Evolutionary conservation across 2,797 vertebrate species (phyloP).

Genomic region (Mormyrops attenuatus): DNA sequence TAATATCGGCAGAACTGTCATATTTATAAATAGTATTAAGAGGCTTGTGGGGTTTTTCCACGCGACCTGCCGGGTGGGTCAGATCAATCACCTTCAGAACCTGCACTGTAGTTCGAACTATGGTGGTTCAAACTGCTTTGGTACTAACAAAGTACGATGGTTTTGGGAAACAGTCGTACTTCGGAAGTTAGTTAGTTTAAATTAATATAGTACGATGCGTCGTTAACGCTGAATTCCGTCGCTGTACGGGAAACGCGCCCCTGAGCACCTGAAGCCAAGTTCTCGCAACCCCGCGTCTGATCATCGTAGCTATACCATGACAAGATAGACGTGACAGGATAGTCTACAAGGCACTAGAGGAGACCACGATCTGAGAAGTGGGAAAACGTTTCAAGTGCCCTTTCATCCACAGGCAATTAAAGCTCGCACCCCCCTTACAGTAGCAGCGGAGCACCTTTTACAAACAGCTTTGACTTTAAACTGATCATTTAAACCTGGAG

Average conservation of each 20-base stretch:
- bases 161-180: not conserved
- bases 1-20: not conserved
- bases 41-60: not conserved
- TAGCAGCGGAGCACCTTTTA: not conserved
- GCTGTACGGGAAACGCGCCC: not conserved
- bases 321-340: not conserved
- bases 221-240: not conserved
- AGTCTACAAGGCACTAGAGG: not conserved
- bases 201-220: not conserved
- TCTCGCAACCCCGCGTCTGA: not conserved
- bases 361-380: not conserved
- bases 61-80: not conserved
- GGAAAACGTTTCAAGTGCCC: not conserved
- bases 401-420: slow-evolving; percentile 8
- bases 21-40: not conserved
- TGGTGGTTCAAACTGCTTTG: not conserved
- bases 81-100: not conserved
- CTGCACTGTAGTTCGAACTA: not conserved
- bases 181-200: not conserved
- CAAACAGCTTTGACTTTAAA: not conserved
- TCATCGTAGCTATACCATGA: not conserved
- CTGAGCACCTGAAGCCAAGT: not conserved
- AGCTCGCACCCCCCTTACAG: not conserved
- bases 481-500: not conserved
- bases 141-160: not conserved